Base-by-base conservation (phyloP, 2,888 invertebrate species). In the Coecobrya sp. region DNA sequence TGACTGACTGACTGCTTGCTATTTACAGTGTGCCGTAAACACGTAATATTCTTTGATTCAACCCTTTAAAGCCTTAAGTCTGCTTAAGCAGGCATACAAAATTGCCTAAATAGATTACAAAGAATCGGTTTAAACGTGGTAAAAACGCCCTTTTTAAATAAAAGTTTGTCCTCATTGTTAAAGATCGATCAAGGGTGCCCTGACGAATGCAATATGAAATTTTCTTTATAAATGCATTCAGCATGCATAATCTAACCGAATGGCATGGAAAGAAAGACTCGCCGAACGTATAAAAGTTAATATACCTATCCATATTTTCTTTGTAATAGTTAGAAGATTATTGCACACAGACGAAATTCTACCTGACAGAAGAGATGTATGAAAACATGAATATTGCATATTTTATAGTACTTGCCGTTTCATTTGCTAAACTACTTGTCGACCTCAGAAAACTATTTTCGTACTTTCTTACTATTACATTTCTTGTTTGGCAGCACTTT, bases 131-230 rank as follows among this genome's bases (percentile, higher is more conserved):
- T 27, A 65, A 65, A 27, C 13, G 65, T 55, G 55, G n/a, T 65
- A 27, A 65, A 59, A 65, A 65, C 65, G 65, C 65, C 65, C 65
- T 25, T 27, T 65, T 65, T 27, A 25, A 25, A 65, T 8, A 65
- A 65, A 65, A 22, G 27, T 0, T 2, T 25, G 25, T 65, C 65
- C 65, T 65, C 27, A 27, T 65, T 65, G 27, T 27, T 16, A 8
- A 16, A 65, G 65, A 1, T 65, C 13, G 65, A 65, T 65, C 65
- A 65, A 65, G 27, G 22, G 27, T 65, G 65, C 65, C 19, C 7
- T n/a, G 59, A 1, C 19, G n/a, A 19, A 59, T 36, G 36, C 36
- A 36, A 4, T 22, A 59, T 59, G 13, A 59, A 59, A 59, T 59
- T 59, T 59, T 8, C 7, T 19, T 59, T 59, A 11, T 19, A 59